Percentiles rank a stretch among this genome's conserved stretches.
Conservation (phyloP, 2,113 vertebrate genomes). For the Marmota monax region DNA sequence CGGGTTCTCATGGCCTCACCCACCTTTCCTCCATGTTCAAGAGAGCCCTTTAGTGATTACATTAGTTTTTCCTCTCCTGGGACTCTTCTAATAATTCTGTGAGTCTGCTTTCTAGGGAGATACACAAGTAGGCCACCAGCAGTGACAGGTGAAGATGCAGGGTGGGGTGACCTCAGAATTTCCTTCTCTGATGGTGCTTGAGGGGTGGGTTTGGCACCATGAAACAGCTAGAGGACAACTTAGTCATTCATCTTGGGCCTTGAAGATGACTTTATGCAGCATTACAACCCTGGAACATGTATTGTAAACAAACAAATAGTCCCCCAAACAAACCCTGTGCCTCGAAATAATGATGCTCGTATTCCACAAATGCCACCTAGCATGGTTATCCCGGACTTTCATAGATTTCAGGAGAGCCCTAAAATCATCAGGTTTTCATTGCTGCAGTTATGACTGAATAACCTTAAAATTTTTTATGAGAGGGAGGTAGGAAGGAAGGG, state of each 20-base stretch:
- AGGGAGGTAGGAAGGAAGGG: neutral
- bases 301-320: neutral
- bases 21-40: neutral
- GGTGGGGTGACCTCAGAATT: neutral
- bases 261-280: neutral
- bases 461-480: neutral
- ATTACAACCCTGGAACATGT: neutral
- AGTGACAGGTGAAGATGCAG: neutral
- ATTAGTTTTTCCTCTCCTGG: neutral
- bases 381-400: neutral
- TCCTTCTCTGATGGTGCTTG: neutral
- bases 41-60: neutral
- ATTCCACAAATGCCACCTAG: neutral
- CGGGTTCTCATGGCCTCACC: neutral
- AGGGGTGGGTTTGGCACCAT: neutral
- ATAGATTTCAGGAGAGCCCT: neutral
- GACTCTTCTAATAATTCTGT: neutral
- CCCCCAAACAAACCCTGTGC: neutral
- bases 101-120: neutral
- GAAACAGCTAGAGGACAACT: neutral
- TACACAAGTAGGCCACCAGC: neutral
- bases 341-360: neutral
- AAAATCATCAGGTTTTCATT: neutral
- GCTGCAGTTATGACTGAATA: neutral
- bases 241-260: neutral